Evolutionary conservation across 2,888 invertebrate genomes (phyloP).

Genomic region (Eristalis arbustorum): DNA sequence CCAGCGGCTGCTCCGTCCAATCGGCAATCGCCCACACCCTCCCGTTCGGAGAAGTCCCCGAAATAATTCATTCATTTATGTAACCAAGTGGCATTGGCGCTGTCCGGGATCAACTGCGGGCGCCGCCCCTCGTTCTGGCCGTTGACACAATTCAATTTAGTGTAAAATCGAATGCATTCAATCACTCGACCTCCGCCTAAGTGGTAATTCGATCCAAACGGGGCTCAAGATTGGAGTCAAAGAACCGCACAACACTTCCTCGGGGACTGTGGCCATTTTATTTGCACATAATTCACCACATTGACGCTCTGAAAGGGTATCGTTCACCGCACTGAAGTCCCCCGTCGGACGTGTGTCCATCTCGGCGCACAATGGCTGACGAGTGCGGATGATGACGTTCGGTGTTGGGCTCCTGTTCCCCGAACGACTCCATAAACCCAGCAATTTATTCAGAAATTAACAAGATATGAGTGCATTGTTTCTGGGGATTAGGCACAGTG

Average conservation of each 20-base stretch:
- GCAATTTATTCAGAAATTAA: constrained; percentile 42
- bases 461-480: constrained; percentile 18
- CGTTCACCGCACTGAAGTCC: not conserved
- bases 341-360: constrained; percentile 19
- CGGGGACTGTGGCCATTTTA: constrained; percentile 10
- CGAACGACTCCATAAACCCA: constrained; percentile 17
- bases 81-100: constrained; percentile 8
- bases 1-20: constrained; percentile 1
- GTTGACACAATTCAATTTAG: constrained; percentile 31
- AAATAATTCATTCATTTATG: constrained; percentile 35
- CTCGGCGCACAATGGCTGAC: constrained; percentile 19
- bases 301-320: not conserved
- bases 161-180: constrained; percentile 61
- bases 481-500: not conserved
- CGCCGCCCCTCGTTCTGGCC: not conserved
- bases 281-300: constrained; percentile 27
- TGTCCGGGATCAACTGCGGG: not conserved
- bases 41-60: constrained; percentile 3
- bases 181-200: constrained; percentile 45
- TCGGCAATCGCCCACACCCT: constrained; percentile 15
- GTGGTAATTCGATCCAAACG: constrained; percentile 57
- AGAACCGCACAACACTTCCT: not conserved
- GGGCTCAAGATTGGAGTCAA: constrained; percentile 15
- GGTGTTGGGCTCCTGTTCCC: not conserved
- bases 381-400: constrained; percentile 43